Percentiles rank a stretch among this genome's conserved stretches.
phyloP scores from a whole-genome alignment of 2,888 invertebrate genomes.

The Dugesia japonica region DNA sequence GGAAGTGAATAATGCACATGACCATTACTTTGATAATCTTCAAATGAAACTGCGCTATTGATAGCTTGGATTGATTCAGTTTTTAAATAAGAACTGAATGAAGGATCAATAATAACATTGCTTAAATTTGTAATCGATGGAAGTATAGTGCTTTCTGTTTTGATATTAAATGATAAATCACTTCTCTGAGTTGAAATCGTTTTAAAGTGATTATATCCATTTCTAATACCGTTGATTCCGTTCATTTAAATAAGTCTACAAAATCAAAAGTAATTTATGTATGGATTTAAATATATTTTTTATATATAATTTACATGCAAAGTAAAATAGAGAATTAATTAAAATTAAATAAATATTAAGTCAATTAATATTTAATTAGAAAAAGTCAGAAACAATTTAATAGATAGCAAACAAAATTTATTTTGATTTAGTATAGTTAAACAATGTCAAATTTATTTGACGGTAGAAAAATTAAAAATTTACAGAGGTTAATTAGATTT shows the following conservation, averaged over 20 bases:
- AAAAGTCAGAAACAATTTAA: background rate
- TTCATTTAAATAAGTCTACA: background rate
- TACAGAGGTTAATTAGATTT: too few species aligned
- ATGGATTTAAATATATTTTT: background rate
- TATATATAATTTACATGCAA: background rate
- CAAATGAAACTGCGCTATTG: background rate
- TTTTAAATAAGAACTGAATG: background rate
- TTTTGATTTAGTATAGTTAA: background rate
- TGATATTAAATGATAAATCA: background rate
- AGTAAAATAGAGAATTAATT: background rate
- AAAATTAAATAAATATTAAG: background rate
- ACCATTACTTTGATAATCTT: background rate
- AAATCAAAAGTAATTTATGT: background rate
- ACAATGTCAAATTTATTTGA: too few species aligned
- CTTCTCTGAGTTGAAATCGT: background rate
- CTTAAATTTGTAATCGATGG: background rate
- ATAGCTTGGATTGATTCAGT: background rate
- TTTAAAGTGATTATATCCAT: background rate
- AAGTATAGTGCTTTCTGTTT: background rate
- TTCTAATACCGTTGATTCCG: background rate
- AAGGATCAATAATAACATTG: background rate
- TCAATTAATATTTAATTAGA: background rate
- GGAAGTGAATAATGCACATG: background rate
- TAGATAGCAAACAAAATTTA: background rate
- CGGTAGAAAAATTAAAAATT: too few species aligned